These are phyloP conservation scores for Arrhamphus sclerolepis DNA, from an alignment of 2,797 vertebrate species.

Conservation along the genomic window DNA sequence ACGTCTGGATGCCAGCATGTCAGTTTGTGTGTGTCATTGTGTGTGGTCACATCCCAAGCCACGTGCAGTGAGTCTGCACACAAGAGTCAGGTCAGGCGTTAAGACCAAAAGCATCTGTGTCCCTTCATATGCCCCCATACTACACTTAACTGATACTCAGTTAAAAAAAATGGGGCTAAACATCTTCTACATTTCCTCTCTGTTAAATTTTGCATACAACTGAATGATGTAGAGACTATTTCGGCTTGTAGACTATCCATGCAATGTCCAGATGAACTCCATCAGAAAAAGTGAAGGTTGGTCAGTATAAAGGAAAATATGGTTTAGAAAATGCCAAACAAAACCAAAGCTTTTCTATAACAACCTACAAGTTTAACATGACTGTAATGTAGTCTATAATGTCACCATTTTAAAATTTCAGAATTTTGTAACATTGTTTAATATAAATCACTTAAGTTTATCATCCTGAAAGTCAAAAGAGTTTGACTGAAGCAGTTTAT, in stretches of 20 bases:
- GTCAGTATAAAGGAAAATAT: background rate
- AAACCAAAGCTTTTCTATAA: too few relatives aligned
- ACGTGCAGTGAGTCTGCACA: slow-evolving; percentile 53
- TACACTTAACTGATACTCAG: background rate
- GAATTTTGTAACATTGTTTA: too few relatives aligned
- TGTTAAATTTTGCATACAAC: slow-evolving; percentile 8
- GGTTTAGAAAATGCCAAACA: background rate
- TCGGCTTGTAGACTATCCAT: background rate
- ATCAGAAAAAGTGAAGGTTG: background rate
- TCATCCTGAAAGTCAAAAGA: too few relatives aligned
- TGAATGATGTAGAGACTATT: background rate
- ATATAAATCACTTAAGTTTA: too few relatives aligned
- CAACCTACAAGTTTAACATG: too few relatives aligned
- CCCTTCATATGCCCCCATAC: slow-evolving; percentile 15
- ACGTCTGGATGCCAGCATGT: slow-evolving; percentile 19
- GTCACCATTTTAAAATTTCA: too few relatives aligned
- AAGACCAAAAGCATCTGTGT: slow-evolving; percentile 54
- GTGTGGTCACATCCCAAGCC: slow-evolving; percentile 66
- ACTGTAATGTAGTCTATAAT: too few relatives aligned
- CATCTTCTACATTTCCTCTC: background rate
- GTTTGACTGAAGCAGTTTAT: too few relatives aligned
- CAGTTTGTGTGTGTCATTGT: slow-evolving; percentile 35
- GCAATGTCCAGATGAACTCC: background rate
- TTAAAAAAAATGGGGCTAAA: background rate
- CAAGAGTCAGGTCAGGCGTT: slow-evolving; percentile 46